phyloP scores from a whole-genome alignment of 2,113 vertebrate species.

The Deroptyus accipitrinus region DNA sequence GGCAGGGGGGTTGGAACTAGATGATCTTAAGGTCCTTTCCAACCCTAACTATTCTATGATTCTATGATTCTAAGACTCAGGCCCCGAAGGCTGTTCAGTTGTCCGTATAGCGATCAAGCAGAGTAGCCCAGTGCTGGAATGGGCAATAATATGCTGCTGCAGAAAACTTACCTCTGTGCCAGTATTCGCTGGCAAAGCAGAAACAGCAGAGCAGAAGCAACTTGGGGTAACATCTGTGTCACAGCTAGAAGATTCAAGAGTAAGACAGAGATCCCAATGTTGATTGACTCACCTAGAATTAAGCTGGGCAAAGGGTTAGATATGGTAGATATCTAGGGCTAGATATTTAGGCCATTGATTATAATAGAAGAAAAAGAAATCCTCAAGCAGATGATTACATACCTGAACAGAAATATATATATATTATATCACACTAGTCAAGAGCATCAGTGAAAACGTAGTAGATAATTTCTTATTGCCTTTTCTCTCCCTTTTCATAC shows the following conservation, averaged over 20 bases:
- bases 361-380: background rate
- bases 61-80: background rate
- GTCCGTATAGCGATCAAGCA: background rate
- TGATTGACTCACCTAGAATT: background rate
- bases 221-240: background rate
- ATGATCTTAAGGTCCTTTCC: too few species aligned
- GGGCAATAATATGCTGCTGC: background rate
- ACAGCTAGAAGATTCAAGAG: background rate
- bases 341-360: background rate
- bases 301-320: background rate
- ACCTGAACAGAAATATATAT: background rate
- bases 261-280: background rate
- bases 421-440: background rate
- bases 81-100: background rate
- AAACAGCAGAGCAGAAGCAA: background rate
- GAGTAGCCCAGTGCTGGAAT: background rate
- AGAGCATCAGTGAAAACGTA: background rate
- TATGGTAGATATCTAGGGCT: too few species aligned
- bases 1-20: too few species aligned
- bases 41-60: too few species aligned
- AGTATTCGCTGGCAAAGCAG: background rate
- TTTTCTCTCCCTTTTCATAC: background rate
- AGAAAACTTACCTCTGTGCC: background rate
- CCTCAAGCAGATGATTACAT: background rate
- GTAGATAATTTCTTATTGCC: background rate